Conservation (phyloP, 2,888 invertebrate species). For the Deilephila elpenor region DNA sequence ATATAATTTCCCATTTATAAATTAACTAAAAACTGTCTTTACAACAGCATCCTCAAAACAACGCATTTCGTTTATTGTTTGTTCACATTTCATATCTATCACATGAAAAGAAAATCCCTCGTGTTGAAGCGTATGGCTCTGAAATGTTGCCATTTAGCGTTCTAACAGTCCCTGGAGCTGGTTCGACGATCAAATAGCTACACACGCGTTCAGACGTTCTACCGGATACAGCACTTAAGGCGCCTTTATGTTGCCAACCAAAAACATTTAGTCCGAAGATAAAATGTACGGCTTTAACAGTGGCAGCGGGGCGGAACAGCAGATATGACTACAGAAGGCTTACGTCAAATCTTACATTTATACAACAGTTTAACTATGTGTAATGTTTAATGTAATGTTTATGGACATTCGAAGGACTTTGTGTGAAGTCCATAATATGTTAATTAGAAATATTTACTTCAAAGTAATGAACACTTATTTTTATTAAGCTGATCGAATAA, state of each 20-base stretch:
- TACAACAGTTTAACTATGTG: background rate
- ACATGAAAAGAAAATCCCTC: background rate
- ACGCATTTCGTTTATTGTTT: too few relatives aligned
- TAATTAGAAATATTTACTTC: too few relatives aligned
- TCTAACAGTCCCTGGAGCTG: slow-evolving; percentile 23
- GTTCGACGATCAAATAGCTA: slow-evolving; percentile 32
- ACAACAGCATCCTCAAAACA: too few relatives aligned
- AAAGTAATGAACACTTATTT: too few relatives aligned
- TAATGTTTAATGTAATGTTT: background rate
- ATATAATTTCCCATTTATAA: too few relatives aligned
- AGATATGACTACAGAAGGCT: background rate
- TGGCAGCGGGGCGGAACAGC: slow-evolving; percentile 32
- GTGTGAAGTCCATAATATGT: too few relatives aligned
- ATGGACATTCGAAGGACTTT: background rate
- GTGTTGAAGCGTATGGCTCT: background rate
- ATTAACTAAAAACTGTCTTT: too few relatives aligned
- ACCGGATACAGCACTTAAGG: slow-evolving; percentile 36
- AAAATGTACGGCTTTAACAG: slow-evolving; percentile 46
- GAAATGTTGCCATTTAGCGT: slow-evolving; percentile 24
- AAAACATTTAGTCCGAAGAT: slow-evolving; percentile 38
- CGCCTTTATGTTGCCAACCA: slow-evolving; percentile 33
- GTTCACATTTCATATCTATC: background rate
- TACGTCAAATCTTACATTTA: background rate
- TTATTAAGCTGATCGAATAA: too few relatives aligned
- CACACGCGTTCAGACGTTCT: slow-evolving; percentile 30